A percentile compares a stretch with the other conserved stretches of the same genome.
Evolutionary conservation across 2,113 vertebrate genomes (phyloP).

Genomic region (Gymnarchus niloticus): DNA sequence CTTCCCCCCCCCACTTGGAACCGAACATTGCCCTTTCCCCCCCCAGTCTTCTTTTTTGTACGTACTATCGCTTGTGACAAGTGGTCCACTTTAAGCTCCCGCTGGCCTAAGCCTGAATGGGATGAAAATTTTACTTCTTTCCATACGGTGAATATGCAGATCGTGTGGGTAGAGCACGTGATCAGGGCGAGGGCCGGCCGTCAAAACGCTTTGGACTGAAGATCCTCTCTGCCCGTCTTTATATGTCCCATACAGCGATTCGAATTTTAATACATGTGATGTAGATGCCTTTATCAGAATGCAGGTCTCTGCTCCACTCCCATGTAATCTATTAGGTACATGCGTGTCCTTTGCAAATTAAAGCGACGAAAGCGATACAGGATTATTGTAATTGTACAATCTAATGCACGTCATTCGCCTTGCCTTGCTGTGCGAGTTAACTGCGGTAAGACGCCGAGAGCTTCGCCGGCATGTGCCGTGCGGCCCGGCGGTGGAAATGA

Average conservation of each 20-base stretch:
- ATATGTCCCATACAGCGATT: background rate
- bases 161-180: background rate
- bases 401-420: background rate
- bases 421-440: background rate
- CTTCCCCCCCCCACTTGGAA: background rate
- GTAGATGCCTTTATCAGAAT: too few relatives aligned
- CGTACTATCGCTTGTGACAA: background rate
- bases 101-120: background rate
- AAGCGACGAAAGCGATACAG: too few relatives aligned
- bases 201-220: background rate
- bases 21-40: background rate
- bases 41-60: background rate
- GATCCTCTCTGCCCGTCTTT: too few relatives aligned
- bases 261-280: too few relatives aligned
- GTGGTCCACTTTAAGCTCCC: background rate
- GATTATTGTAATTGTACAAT: too few relatives aligned
- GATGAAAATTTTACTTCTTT: background rate
- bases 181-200: background rate
- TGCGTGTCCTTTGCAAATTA: too few relatives aligned
- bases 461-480: background rate
- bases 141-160: background rate
- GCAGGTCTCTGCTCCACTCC: background rate
- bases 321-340: too few relatives aligned
- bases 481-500: background rate
- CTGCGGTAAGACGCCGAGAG: background rate